These are phyloP conservation scores for Ditylenchus weischeri DNA, from an alignment of 2,888 invertebrate genomes.

Conservation along the genomic window DNA sequence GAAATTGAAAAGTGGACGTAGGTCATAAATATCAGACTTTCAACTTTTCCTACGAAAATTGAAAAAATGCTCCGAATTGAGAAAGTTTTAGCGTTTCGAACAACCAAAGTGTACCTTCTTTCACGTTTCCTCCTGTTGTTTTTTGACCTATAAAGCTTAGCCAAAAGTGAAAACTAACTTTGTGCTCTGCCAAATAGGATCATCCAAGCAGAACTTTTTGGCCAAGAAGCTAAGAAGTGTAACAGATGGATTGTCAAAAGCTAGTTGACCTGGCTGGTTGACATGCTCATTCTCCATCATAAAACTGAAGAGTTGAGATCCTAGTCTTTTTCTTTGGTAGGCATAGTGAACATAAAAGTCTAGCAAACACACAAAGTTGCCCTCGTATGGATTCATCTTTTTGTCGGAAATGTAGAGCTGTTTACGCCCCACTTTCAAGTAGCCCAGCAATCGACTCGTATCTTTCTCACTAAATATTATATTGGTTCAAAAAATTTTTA, in stretches of 20 bases:
- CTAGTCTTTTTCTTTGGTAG: slow-evolving; percentile 79
- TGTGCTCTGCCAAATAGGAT: slow-evolving; percentile 76
- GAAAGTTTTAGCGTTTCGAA: too few relatives aligned
- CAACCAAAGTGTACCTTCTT: too few relatives aligned
- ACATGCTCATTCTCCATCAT: slow-evolving; percentile 68
- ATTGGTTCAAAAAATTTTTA: too few relatives aligned
- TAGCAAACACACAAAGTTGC: slow-evolving; percentile 79
- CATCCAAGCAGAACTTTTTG: slow-evolving; percentile 74
- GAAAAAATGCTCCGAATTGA: too few relatives aligned
- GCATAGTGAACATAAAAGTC: slow-evolving; percentile 86
- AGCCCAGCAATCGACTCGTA: slow-evolving; percentile 66
- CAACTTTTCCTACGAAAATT: too few relatives aligned
- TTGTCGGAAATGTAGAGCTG: slow-evolving; percentile 72
- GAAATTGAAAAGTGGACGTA: too few relatives aligned
- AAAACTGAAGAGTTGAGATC: slow-evolving; percentile 77
- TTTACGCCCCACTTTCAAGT: slow-evolving; percentile 85
- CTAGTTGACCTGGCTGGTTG: slow-evolving; percentile 80
- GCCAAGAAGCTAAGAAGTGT: slow-evolving; percentile 80
- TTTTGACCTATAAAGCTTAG: too few relatives aligned
- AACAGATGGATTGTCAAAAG: slow-evolving; percentile 86
- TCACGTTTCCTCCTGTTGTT: too few relatives aligned
- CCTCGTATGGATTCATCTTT: slow-evolving; percentile 50
- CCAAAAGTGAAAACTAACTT: slow-evolving; percentile 72
- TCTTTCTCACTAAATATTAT: slow-evolving; percentile 38
- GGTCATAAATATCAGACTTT: too few relatives aligned